Evolutionary conservation across 2,888 invertebrate genomes (phyloP), one percentile per base, ranked within the genome.

Genomic region (Stramonita haemastoma): DNA sequence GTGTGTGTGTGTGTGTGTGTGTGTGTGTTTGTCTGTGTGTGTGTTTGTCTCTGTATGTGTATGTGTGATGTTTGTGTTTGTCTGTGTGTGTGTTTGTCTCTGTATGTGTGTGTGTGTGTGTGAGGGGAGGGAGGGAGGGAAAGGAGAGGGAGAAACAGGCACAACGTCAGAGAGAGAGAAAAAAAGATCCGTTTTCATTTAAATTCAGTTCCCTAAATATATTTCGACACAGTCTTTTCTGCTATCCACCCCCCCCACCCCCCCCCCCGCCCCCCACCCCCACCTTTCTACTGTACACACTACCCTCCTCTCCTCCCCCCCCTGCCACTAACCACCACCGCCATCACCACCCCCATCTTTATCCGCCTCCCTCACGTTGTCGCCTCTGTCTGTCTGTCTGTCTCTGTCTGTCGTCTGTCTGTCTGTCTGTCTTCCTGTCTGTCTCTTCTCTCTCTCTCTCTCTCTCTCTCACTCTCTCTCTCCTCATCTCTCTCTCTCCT

Each of bases 1-100:
- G 34, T 66, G 86, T 86, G 70, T 66, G 34, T 70, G 86, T 32
- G 66, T 66, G 86, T 66, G 70, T 86, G 57, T 86, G 29, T 83
- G 34, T 83, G 83, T 19, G 34, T n/a, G n/a, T n/a, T n/a, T n/a
- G n/a, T n/a, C n/a, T n/a, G n/a, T 83, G 19, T 5, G 36, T 36
- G 83, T 83, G 34, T 83, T 36, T 36, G 83, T 83, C 8, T 36
- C 17, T 83, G 34, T 46, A 22, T 83, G 83, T 36, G 36, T 83
- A 22, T 19, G 36, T 83, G 34, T 34, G n/a, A n/a, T n/a, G n/a
- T n/a, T n/a, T n/a, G n/a, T n/a, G n/a, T n/a, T n/a, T n/a, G n/a
- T n/a, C n/a, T n/a, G 34, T 83, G 36, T 34, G 15, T n/a, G 17
- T 83, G 46, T 83, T 5, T 83, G 34, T 36, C 11, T 83, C 29